Evolutionary conservation across 2,113 vertebrate species (phyloP).

Genomic region (Haliaeetus leucogaster): DNA sequence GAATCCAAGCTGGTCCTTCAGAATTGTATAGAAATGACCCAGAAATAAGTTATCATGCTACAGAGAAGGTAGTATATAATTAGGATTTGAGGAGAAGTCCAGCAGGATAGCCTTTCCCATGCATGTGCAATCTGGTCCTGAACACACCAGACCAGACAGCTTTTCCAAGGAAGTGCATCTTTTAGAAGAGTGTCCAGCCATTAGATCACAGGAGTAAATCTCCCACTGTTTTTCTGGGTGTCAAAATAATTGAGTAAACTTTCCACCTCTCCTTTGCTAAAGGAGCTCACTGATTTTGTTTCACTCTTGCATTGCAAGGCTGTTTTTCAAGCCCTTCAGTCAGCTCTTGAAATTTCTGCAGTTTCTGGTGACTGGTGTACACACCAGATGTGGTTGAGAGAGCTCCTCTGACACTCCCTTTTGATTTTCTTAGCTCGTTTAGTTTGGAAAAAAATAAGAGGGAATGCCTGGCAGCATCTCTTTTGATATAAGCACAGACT

Average conservation of each 20-base stretch:
- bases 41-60: neutral
- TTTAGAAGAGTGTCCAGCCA: neutral
- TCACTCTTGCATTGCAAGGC: neutral
- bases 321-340: neutral
- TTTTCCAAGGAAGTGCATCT: neutral
- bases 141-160: neutral
- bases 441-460: neutral
- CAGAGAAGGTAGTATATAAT: neutral
- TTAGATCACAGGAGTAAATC: neutral
- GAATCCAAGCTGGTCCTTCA: neutral
- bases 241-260: neutral
- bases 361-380: neutral
- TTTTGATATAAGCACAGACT: neutral
- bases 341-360: neutral
- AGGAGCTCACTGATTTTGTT: neutral
- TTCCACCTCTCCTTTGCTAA: neutral
- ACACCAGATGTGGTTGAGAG: neutral
- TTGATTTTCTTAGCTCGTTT: neutral
- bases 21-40: accelerated
- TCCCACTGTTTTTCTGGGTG: neutral
- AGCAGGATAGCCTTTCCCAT: neutral
- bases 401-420: neutral
- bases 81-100: neutral
- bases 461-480: neutral
- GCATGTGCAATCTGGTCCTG: neutral